Evolutionary conservation across 2,113 vertebrate genomes (phyloP), one percentile per base, ranked within the genome.

Genomic region (Motacilla tschutschensis): DNA sequence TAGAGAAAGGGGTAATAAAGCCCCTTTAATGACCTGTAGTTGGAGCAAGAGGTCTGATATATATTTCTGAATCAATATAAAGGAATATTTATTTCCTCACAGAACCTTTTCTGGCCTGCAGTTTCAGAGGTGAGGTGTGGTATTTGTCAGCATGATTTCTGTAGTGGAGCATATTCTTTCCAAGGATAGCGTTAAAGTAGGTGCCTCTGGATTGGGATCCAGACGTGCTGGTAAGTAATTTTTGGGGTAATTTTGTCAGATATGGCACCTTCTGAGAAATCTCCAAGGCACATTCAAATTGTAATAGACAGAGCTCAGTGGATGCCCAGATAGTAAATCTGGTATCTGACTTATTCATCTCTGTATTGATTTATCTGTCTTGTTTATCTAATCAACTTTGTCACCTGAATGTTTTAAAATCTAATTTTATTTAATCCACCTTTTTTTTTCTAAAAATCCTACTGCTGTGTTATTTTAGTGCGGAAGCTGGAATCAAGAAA

Each of bases 311-410:
- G n/a, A 76, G n/a, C 20, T 82, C 54, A 53, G 17, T 48, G 75
- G 38, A 60, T 60, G 12, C 63, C 64, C 35, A 72, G 64, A 76
- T n/a, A 78, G 40, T 38, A 85, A 31, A 55, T 65, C n/a, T 46
- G 18, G 4, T 83, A 22, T 47, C 53, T 71, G 36, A 64, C 16
- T 69, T 66, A 41, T n/a, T 65, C 22, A 60, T 83, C 33, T 78
- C 15, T 54, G 6, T 46, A 41, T 75, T 65, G 67, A 66, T 73
- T 79, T 73, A 76, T 69, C 28, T 83, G 67, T 82, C 64, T 79
- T 18, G 36, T 92, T 90, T 73, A 77, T 88, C 64, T 79, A 47
- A 88, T 87, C 33, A 73, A 12, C 58, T 90, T 88, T 74, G 71
- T 89, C 76, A 83, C 36, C 57, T 40, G 38, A 48, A 74, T 85